Evolutionary conservation across 1,140 invertebrate genomes (phyloP), one percentile per base, ranked within the genome.

Genomic region (Caenorhabditis latens): DNA sequence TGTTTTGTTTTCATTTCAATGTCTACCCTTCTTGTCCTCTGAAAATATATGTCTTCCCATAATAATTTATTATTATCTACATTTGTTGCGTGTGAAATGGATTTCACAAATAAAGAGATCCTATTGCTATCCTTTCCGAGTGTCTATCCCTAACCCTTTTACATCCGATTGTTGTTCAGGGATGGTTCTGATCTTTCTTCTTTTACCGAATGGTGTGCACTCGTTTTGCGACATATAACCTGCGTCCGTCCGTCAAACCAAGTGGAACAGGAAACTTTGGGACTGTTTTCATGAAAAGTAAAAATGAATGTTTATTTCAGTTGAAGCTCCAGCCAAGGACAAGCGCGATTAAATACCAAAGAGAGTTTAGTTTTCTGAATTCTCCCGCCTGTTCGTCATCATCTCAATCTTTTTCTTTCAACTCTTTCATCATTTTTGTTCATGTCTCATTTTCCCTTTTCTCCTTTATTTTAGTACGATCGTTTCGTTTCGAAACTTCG

Each of bases 161-260:
- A 48, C 32, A 71, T 71, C 65, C 65, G 40, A 71, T 71, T 71
- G 71, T 79, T n/a, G 71, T 79, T 79, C 71, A 79, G 71, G 71
- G 46, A 46, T 14, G 46, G 42, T 8, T 58, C 43, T 71, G 9
- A 13, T 40, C 13, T 40, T 75, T 42, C 32, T 50, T 50, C 75
- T 84, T 84, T 84, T 84, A 58, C 82, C 82, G 82, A 61, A 84
- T 84, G 57, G 57, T 84, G 82, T 57, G 82, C 13, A 84, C 14
- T 84, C 55, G 53, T 84, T 40, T 84, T 21, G 14, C 7, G 19
- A 24, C 24, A 83, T 16, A 32, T 75, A 46, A 75, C 46, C 14
- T 24, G 24, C 42, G 48, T 43, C 48, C 55, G 9, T 83, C 48
- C 4, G 48, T 55, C 21, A 19, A 32, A 24, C 19, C 14, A 16